Base-by-base conservation (phyloP, 2,888 invertebrate genomes). In the Agapostemon virescens region DNA sequence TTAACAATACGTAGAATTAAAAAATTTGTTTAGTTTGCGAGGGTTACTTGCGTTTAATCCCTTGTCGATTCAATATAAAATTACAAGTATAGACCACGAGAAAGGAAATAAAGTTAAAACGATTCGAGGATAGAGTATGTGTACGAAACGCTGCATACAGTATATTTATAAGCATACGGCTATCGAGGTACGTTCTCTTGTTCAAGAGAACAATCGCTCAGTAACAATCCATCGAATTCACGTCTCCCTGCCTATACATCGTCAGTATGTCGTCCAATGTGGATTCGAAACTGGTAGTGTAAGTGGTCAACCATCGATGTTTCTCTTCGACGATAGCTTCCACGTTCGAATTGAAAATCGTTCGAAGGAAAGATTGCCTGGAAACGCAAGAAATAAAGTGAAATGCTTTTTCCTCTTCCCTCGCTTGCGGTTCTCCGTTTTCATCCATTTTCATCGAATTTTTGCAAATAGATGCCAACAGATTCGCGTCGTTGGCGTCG, bases 261-360 rank as follows among this genome's bases (percentile, higher is more conserved):
- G 95, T 94, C 33, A 96, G 91, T 82, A 97, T 95, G 91, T 97
- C 97, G 88, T 97, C 96, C 2, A 97, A 91, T 6, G 97, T 93
- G 0, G 96, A 96, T 3, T 94, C 94, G 23, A 97, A 94, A 87
- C 94, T 94, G 86, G 95, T 95, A n/a, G 95, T 94, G 66, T 95
- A 95, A 38, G 95, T 94, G 68, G 94, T 94, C 52, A 95, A 93
- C 96, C 97, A 97, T 70, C 94, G 94, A 69, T 93, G 94, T 85
- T 95, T 95, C 75, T 95, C 94, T 23, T 94, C 93, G 0, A 96
- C 93, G 17, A 95, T 92, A 52, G 93, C 92, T 86, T 95, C 94
- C 64, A 96, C 94, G 90, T 97, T 94, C 52, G 94, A 93, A 64
- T 93, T 93, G 74, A 94, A 94, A 0, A 96, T 89, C 66, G 94